Conservation (phyloP, 2,113 vertebrate species). For the Rhinichthys klamathensis region DNA sequence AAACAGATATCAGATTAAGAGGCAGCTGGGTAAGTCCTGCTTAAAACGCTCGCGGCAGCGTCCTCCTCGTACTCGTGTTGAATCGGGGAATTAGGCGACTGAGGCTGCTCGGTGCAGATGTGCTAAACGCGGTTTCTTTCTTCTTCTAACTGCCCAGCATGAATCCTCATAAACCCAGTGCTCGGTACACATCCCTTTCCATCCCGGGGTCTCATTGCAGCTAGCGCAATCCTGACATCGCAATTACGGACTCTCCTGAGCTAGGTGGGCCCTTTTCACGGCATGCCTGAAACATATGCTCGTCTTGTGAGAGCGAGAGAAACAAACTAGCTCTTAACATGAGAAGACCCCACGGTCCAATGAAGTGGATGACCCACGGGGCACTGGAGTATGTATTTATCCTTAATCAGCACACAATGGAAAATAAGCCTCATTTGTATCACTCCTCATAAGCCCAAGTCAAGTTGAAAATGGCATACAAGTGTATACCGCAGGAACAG, state of each 20-base stretch:
- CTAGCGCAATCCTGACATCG: conserved; percentile 66
- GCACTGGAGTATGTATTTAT: conserved; percentile 65
- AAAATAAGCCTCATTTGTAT: conserved; percentile 55
- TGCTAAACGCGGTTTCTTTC: conserved; percentile 59
- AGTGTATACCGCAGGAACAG: conserved; percentile 15
- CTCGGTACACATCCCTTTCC: conserved; percentile 64
- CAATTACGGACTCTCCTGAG: conserved; percentile 65
- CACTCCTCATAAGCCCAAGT: conserved; percentile 33
- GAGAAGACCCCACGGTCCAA: conserved; percentile 56
- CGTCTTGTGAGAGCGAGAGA: conserved; percentile 55
- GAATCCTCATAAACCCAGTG: conserved; percentile 60
- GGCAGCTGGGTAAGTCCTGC: conserved; percentile 56
- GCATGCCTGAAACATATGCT: conserved; percentile 67
- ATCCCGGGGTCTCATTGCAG: conserved; percentile 53
- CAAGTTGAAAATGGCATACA: conserved; percentile 3
- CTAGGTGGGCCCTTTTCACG: conserved; percentile 62
- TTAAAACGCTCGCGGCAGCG: conserved; percentile 37
- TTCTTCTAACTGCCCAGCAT: conserved; percentile 69
- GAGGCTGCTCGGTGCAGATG: conserved; percentile 62
- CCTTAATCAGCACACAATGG: conserved; percentile 63
- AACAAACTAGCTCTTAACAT: conserved; percentile 50
- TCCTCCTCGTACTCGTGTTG: conserved; percentile 51
- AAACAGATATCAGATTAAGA: conserved; percentile 49
- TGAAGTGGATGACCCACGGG: conserved; percentile 62
- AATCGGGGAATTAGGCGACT: conserved; percentile 66